phyloP scores from a whole-genome alignment of 1,140 invertebrate genomes.

The Zaprionus inermis region DNA sequence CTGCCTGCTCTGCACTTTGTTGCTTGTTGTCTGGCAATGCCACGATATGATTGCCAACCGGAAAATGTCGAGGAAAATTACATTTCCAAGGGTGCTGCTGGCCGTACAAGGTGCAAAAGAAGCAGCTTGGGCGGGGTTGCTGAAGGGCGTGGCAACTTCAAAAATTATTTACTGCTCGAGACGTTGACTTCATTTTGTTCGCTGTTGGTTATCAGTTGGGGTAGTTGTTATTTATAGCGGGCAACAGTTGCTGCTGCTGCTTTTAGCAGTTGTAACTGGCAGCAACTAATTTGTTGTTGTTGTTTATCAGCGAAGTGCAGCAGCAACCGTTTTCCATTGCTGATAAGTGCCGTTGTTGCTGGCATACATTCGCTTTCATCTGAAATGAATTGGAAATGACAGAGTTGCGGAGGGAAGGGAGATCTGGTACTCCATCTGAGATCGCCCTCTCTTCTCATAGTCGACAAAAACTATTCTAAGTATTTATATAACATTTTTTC shows the following conservation, averaged over 20 bases:
- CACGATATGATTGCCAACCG: constrained; percentile 80
- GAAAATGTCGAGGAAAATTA: constrained; percentile 80
- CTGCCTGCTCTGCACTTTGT: constrained; percentile 11
- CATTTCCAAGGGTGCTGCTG: constrained; percentile 60
- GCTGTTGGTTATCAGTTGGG: constrained; percentile 61
- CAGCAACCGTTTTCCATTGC: constrained; percentile 17
- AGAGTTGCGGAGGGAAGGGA: background rate
- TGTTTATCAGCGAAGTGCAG: constrained; percentile 77
- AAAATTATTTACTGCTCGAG: constrained; percentile 77
- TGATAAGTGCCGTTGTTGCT: constrained; percentile 14
- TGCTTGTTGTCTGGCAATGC: constrained; percentile 62
- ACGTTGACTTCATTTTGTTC: constrained; percentile 78
- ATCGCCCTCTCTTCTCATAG: too few relatives aligned
- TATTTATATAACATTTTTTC: too few relatives aligned
- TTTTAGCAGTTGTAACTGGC: constrained; percentile 24
- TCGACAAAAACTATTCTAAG: too few relatives aligned
- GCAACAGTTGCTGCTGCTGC: constrained; percentile 44
- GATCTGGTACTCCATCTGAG: background rate
- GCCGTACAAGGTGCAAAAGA: constrained; percentile 23
- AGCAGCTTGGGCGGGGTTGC: background rate
- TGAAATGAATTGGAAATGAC: background rate
- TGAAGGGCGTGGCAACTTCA: constrained; percentile 40
- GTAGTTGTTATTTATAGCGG: constrained; percentile 72
- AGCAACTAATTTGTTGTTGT: constrained; percentile 68
- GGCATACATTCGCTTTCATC: constrained; percentile 6